These are phyloP conservation scores for Melanostigma gelatinosum DNA, from an alignment of 2,113 vertebrate genomes.

Conservation along the genomic window DNA sequence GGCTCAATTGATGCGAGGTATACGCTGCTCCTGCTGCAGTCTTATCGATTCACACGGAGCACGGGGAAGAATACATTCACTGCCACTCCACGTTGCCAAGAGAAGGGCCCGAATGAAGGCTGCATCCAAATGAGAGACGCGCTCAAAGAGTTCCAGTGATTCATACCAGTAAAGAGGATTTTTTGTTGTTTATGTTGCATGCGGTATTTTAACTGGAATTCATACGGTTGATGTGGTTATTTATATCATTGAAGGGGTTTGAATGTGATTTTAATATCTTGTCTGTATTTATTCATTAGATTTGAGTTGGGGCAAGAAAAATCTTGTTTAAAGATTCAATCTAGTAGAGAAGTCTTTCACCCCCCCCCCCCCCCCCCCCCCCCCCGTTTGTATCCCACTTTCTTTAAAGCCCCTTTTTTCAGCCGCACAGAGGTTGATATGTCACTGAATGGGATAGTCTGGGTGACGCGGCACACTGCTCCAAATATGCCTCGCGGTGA, in stretches of 20 bases:
- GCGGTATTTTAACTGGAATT: neutral
- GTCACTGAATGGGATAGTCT: conserved; percentile 24
- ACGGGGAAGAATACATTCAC: conserved; percentile 5
- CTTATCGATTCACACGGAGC: conserved; percentile 38
- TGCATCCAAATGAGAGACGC: conserved; percentile 26
- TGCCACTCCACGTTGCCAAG: neutral
- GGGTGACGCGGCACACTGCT: conserved; percentile 27
- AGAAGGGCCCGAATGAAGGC: conserved; percentile 3
- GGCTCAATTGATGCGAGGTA: neutral
- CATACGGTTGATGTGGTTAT: neutral
- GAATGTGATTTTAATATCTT: neutral
- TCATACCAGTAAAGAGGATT: conserved; percentile 11
- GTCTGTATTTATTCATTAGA: conserved; percentile 3
- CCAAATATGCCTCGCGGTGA: conserved; percentile 43
- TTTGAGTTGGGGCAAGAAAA: neutral
- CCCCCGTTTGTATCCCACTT: neutral
- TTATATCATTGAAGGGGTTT: neutral
- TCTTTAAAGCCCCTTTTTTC: neutral
- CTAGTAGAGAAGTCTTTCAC: neutral
- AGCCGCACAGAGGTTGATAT: conserved; percentile 5
- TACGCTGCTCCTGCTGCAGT: conserved; percentile 31
- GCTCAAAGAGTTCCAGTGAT: conserved; percentile 14
- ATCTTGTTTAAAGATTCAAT: neutral
- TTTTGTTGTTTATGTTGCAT: neutral
- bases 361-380: too few relatives aligned